Conservation (phyloP, 2,797 vertebrate species). For the Pachyuromys duprasi region DNA sequence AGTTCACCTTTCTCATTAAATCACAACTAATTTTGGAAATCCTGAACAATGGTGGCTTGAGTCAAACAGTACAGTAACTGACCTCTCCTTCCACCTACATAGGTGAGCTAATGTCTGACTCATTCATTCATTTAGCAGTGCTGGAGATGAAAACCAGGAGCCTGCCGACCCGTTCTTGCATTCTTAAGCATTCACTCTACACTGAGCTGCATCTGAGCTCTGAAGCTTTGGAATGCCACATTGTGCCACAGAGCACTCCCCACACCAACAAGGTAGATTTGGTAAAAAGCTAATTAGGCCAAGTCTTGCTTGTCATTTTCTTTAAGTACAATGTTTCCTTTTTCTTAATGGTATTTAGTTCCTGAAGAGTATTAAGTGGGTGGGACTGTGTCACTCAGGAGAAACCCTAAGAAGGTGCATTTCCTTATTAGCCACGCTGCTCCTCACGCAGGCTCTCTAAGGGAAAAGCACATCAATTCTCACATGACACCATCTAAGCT, state of each 20-base stretch:
- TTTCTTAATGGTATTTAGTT: slow-evolving; percentile 82
- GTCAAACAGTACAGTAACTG: slow-evolving; percentile 36
- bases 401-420: slow-evolving; percentile 74
- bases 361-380: slow-evolving; percentile 78
- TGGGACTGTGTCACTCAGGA: slow-evolving; percentile 70
- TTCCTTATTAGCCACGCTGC: slow-evolving; percentile 74
- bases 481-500: slow-evolving; percentile 84
- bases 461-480: slow-evolving; percentile 85
- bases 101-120: neutral
- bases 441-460: slow-evolving; percentile 83
- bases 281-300: slow-evolving; percentile 69
- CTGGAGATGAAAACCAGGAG: neutral
- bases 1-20: slow-evolving; percentile 1
- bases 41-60: slow-evolving; percentile 60
- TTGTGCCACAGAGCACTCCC: slow-evolving; percentile 59
- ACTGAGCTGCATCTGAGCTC: neutral
- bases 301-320: slow-evolving; percentile 72
- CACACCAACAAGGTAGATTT: slow-evolving; percentile 56
- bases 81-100: slow-evolving; percentile 37
- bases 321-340: slow-evolving; percentile 66
- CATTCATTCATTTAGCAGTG: neutral
- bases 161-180: neutral
- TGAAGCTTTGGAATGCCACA: slow-evolving; percentile 39
- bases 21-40: slow-evolving; percentile 48
- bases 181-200: neutral